Percentiles rank a stretch among this genome's conserved stretches.
These are phyloP conservation scores for Danaus chrysippus DNA, from an alignment of 2,888 invertebrate species.

Conservation along the genomic window DNA sequence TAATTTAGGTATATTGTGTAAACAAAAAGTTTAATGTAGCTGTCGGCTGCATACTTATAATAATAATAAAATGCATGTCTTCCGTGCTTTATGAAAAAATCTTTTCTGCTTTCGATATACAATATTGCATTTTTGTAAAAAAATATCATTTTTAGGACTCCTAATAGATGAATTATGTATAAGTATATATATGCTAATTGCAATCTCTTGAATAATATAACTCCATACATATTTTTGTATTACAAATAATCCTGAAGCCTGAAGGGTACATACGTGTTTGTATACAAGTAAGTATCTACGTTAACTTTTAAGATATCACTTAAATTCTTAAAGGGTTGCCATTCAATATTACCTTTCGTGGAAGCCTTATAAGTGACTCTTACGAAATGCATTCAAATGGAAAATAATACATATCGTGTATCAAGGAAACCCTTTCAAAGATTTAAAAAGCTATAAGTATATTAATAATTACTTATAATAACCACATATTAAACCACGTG, in stretches of 20 bases:
- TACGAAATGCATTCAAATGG: conserved; percentile 51
- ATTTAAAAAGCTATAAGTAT: background rate
- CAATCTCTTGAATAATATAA: too few species aligned
- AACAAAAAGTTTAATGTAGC: conserved; percentile 69
- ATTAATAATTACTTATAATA: background rate
- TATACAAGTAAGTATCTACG: background rate
- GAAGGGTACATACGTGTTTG: background rate
- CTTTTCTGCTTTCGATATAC: too few species aligned
- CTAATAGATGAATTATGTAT: too few species aligned
- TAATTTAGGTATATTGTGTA: conserved; percentile 57
- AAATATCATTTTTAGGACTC: too few species aligned
- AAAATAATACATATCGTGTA: conserved; percentile 51
- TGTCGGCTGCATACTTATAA: conserved; percentile 37
- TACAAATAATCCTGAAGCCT: too few species aligned
- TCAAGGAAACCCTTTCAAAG: conserved; percentile 50
- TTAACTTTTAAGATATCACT: background rate
- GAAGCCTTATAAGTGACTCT: conserved; percentile 55
- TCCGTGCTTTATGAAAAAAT: too few species aligned
- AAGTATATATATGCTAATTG: too few species aligned
- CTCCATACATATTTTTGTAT: too few species aligned
- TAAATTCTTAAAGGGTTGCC: background rate
- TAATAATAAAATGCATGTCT: background rate
- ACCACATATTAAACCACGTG: conserved; percentile 6
- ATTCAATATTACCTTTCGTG: conserved; percentile 4
- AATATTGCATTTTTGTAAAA: too few species aligned